These are phyloP conservation scores for Thelaira solivaga DNA, from an alignment of 2,888 invertebrate species.

Conservation along the genomic window DNA sequence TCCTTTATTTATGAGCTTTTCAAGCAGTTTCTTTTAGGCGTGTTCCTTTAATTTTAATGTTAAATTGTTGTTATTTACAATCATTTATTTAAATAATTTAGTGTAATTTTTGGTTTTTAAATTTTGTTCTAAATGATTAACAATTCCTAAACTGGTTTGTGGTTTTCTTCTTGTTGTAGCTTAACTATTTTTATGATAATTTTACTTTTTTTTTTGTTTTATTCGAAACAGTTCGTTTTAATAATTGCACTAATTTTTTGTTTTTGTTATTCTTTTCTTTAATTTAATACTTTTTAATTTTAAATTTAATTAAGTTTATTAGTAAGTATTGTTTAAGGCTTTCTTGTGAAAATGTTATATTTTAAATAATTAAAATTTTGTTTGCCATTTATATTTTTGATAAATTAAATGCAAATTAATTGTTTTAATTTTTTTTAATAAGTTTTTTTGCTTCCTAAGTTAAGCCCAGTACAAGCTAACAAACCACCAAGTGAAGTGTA, in stretches of 20 bases:
- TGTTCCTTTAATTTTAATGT: constrained; percentile 30
- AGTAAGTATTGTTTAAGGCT: constrained; percentile 61
- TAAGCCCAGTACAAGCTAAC: constrained; percentile 15
- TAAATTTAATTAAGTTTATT: constrained; percentile 39
- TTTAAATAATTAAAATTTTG: constrained; percentile 21
- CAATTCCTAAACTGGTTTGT: constrained; percentile 59
- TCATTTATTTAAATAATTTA: constrained; percentile 8
- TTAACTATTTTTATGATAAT: constrained; percentile 12
- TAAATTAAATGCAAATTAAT: constrained; percentile 62
- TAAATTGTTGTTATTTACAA: not conserved
- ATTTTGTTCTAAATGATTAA: constrained; percentile 48
- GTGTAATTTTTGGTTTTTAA: constrained; percentile 5
- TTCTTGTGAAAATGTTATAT: constrained; percentile 55
- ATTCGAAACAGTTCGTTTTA: constrained; percentile 56
- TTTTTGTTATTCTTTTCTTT: constrained; percentile 21
- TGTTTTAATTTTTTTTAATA: constrained; percentile 24
- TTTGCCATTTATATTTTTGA: constrained; percentile 32
- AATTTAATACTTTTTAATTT: not conserved
- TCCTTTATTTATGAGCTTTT: constrained; percentile 49
- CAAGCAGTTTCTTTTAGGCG: constrained; percentile 60
- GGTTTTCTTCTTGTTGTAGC: constrained; percentile 18
- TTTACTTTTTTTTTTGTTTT: constrained; percentile 20
- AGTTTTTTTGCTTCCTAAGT: not conserved
- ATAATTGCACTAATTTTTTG: constrained; percentile 56
- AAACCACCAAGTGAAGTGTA: not conserved